Percentiles rank a stretch among this genome's conserved stretches.
phyloP scores from a whole-genome alignment of 2,888 invertebrate species.

The Mythimna albipuncta region DNA sequence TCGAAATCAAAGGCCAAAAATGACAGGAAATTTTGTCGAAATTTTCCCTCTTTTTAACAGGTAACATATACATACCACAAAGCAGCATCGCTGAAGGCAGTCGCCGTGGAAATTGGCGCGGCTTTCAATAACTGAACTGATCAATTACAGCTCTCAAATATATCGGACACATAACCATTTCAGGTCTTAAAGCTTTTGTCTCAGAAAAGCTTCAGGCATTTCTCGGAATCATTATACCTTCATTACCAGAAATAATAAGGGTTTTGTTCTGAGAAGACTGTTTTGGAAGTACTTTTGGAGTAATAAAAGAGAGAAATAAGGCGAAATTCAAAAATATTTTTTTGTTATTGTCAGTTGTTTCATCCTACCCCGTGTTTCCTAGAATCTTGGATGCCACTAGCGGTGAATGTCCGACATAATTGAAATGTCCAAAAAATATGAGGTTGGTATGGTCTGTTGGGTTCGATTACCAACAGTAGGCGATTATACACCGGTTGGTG shows the following conservation, averaged over 20 bases:
- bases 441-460: neutral
- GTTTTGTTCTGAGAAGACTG: neutral
- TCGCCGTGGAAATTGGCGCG: constrained; percentile 82
- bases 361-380: neutral
- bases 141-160: constrained; percentile 82
- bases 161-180: constrained; percentile 67
- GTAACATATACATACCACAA: constrained; percentile 66
- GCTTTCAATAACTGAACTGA: constrained; percentile 87
- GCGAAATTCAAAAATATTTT: neutral
- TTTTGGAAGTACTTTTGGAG: neutral
- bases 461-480: too few species aligned
- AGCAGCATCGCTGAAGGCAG: constrained; percentile 71
- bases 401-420: neutral
- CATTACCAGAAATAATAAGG: neutral
- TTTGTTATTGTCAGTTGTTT: neutral
- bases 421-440: neutral
- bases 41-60: neutral
- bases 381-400: neutral
- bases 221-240: neutral
- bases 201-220: neutral
- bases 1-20: neutral
- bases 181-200: constrained; percentile 16
- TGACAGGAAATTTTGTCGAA: too few species aligned
- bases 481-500: too few species aligned
- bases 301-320: neutral